A percentile compares a stretch with the other conserved stretches of the same genome.
These are phyloP conservation scores for Delphinapterus leucas DNA, from an alignment of 2,113 vertebrate species.

Conservation along the genomic window DNA sequence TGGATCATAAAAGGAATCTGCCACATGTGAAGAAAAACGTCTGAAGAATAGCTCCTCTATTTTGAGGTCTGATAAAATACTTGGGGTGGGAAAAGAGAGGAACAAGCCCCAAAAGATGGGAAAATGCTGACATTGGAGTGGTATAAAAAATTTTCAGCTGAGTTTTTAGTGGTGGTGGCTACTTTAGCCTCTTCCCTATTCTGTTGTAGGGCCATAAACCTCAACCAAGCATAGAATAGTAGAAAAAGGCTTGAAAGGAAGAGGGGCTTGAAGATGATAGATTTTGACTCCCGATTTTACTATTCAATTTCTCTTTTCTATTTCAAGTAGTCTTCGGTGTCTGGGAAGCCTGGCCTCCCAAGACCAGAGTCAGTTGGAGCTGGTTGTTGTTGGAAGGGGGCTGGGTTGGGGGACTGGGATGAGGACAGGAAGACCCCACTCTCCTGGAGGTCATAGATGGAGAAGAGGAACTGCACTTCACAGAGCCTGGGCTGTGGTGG, in stretches of 20 bases:
- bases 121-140: constrained; percentile 65
- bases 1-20: constrained; percentile 33
- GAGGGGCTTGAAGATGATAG: constrained; percentile 78
- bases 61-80: constrained; percentile 56
- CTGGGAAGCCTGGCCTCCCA: constrained; percentile 77
- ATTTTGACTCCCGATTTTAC: constrained; percentile 85
- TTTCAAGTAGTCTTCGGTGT: constrained; percentile 80
- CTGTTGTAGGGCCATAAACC: constrained; percentile 38
- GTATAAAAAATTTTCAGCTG: constrained; percentile 43
- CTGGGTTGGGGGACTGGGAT: constrained; percentile 38
- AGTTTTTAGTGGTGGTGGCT: constrained; percentile 26
- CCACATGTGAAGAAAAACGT: constrained; percentile 56
- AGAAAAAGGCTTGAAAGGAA: constrained; percentile 79
- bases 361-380: constrained; percentile 79
- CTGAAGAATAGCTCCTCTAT: constrained; percentile 56
- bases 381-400: constrained; percentile 72
- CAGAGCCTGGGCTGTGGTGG: constrained; percentile 65
- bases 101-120: constrained; percentile 39
- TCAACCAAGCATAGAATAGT: constrained; percentile 62
- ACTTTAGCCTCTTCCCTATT: constrained; percentile 45
- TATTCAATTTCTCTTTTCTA: constrained; percentile 77
- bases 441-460: constrained; percentile 61
- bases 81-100: not conserved
- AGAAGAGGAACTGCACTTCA: constrained; percentile 71
- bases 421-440: constrained; percentile 61